Percentiles rank a stretch among this genome's conserved stretches.
phyloP scores from a whole-genome alignment of 2,888 invertebrate genomes.

The Sabatieria punctata region DNA sequence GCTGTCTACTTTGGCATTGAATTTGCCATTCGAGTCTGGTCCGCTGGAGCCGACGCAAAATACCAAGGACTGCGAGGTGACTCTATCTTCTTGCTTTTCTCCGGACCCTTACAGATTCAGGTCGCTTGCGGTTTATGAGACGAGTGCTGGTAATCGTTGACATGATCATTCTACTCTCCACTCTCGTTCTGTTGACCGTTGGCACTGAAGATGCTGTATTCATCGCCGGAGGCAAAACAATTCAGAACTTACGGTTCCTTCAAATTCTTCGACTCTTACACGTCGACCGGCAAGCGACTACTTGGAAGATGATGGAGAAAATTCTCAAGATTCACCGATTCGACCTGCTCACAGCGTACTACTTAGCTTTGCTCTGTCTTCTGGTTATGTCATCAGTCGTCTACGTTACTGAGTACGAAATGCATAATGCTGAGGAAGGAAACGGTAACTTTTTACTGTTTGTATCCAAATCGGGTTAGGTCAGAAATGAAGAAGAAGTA shows the following conservation, averaged over 20 bases:
- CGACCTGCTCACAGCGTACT: conserved; percentile 19
- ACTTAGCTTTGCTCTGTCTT: conserved; percentile 18
- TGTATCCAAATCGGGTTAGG: too few relatives aligned
- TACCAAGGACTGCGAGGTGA: conserved; percentile 17
- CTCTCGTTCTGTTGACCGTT: conserved; percentile 16
- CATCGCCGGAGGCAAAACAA: conserved; percentile 6
- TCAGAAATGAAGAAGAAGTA: too few relatives aligned
- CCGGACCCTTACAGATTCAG: too few relatives aligned
- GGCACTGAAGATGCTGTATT: conserved; percentile 12
- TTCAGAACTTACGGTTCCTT: conserved; percentile 14
- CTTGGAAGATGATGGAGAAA: conserved; percentile 18
- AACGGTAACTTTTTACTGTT: too few relatives aligned
- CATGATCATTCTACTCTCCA: conserved; percentile 18
- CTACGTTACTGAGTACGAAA: conserved; percentile 15
- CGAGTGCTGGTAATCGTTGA: too few relatives aligned
- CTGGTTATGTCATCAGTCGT: conserved; percentile 15
- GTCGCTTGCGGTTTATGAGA: too few relatives aligned
- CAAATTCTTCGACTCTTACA: conserved; percentile 23
- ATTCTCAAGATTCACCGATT: conserved; percentile 18
- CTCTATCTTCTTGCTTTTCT: conserved; percentile 15
- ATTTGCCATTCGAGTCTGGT: conserved; percentile 20
- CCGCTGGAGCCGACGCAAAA: conserved; percentile 20
- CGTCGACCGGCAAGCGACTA: conserved; percentile 22
- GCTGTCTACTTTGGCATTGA: conserved; percentile 20
- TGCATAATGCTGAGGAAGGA: not conserved